Base-by-base conservation (phyloP, 2,888 invertebrate species). In the Drosophila atripex region DNA sequence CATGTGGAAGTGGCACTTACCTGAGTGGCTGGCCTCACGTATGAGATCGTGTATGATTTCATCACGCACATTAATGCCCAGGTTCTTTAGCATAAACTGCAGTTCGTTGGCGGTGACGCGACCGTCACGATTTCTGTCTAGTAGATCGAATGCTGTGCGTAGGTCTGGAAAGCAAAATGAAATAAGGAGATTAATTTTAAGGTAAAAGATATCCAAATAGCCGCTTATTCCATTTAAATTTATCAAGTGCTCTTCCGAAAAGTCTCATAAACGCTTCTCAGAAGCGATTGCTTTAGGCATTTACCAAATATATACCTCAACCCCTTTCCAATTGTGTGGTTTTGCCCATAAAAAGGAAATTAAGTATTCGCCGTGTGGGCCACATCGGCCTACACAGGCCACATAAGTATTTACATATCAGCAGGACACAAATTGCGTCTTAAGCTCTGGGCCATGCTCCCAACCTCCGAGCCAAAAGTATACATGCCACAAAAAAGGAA, bases 101-200 rank as follows among this genome's bases (percentile, higher is more conserved):
- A 96, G 92, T 90, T 96, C 96, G 51, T 93, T 94, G 0, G 95
- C 94, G 51, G 95, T 95, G 77, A 96, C 94, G 89, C 94, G 94
- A 0, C 96, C 96, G 91, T 96, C 96, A 83, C 94, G 94, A 92
- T 96, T 95, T 71, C 95, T 93, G 91, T 96, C 96, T 91, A 96
- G 91, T 71, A 96, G 92, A 70, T 94, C 94, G 91, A 96, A 96
- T 52, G 96, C 96, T 80, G 95, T 95, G 86, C 95, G 93, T 79
- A 96, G 93, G 91, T 95, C 96, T 96, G 92, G 0, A 93, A 93
- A 45, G 18, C 8, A 35, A 7, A 7, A 43, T 21, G 0, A 21
- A 43, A 6, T 9, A 41, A 12, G 21, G 21, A 18, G n/a, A 11
- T 2, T 16, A 39, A 7, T 28, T 1, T 28, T 9, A 28, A 28